A percentile compares a stretch with the other conserved stretches of the same genome.
Conservation (phyloP, 1,140 invertebrate species). For the Euborellia annulipes region DNA sequence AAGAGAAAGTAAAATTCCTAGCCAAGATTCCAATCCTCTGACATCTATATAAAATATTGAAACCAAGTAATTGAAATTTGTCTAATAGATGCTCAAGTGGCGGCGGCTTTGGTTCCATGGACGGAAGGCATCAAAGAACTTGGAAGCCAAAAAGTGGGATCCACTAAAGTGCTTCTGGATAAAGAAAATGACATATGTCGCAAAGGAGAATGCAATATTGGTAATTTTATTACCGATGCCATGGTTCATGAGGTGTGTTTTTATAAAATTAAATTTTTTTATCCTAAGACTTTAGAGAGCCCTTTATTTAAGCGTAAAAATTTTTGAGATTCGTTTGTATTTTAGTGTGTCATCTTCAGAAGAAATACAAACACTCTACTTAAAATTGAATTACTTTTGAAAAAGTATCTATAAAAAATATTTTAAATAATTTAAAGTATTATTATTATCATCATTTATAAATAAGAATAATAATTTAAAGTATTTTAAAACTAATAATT, state of each 20-base stretch:
- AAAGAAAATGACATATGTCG: slow-evolving; percentile 27
- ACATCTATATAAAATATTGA: too few relatives aligned
- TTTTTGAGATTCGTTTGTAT: too few relatives aligned
- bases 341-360: too few relatives aligned
- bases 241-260: slow-evolving; percentile 39
- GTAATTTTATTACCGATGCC: slow-evolving; percentile 55
- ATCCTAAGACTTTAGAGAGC: background rate
- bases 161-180: slow-evolving; percentile 35
- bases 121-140: slow-evolving; percentile 36
- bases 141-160: slow-evolving; percentile 38
- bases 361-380: too few relatives aligned
- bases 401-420: too few relatives aligned
- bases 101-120: slow-evolving; percentile 39
- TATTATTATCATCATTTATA: too few relatives aligned
- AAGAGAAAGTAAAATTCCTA: background rate
- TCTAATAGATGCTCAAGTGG: slow-evolving; percentile 35
- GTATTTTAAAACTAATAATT: too few relatives aligned
- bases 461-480: too few relatives aligned
- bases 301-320: background rate
- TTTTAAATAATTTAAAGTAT: too few relatives aligned
- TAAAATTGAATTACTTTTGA: too few relatives aligned
- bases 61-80: too few relatives aligned
- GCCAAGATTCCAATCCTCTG: too few relatives aligned
- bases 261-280: background rate
- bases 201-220: slow-evolving; percentile 51